Evolutionary conservation across 1,140 invertebrate genomes (phyloP), one percentile per base, ranked within the genome.

Genomic region (Vollenhovia emeryi): DNA sequence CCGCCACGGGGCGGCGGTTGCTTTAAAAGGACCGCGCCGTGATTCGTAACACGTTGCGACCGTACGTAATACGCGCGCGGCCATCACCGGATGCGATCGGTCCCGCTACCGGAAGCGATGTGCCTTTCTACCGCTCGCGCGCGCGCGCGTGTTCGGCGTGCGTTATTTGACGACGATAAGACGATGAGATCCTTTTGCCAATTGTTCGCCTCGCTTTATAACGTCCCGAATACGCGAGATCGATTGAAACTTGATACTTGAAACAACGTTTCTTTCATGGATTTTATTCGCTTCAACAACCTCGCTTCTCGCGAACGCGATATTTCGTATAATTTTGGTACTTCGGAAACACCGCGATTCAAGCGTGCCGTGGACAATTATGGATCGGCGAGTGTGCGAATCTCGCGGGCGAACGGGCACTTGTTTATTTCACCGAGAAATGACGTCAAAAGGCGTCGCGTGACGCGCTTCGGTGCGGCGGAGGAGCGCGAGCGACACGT

Each of bases 61-160:
- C 74, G 57, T 78, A 79, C 57, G 75, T 80, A 87, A 89, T 75
- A 85, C 83, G 55, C 74, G 55, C 74, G 62, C 73, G 48, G 55
- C 85, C 87, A 78, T 78, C 85, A 79, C 89, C 89, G 89, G 89
- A 90, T 90, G 88, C 66, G 83, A 90, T 90, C 86, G 74, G 74
- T 87, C 68, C 74, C 73, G 43, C 66, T 87, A 80, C 88, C 89
- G 89, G 89, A 90, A 90, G 88, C 50, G 71, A 57, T 59, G 82
- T 79, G 87, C 88, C 89, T 90, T 90, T 90, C 86, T 83, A 90
- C 75, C 88, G 85, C 27, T 69, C 60, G 66, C 30, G 48, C 40
- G 66, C 30, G 48, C 40, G 80, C 64, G 84, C 84, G 73, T 84
- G 80, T 62, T 36, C 40, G 80, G 78, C 64, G 66, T 82, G 50